A percentile compares a stretch with the other conserved stretches of the same genome.
These are phyloP conservation scores for Falco peregrinus DNA, from an alignment of 2,797 vertebrate species.

Conservation along the genomic window DNA sequence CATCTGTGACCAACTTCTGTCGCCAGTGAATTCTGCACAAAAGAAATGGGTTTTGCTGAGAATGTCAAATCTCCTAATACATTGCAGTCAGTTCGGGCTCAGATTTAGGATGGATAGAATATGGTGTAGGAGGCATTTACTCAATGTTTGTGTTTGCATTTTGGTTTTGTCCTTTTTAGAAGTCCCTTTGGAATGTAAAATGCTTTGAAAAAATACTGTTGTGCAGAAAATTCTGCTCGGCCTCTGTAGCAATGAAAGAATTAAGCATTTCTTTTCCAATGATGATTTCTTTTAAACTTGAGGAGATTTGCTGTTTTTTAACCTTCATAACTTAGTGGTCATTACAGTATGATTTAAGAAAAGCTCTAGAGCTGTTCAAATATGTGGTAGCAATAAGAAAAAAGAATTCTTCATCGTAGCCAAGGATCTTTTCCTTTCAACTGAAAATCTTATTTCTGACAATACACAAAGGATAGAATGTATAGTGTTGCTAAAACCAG, in stretches of 20 bases:
- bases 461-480: not conserved
- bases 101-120: not conserved
- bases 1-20: not conserved
- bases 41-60: not conserved
- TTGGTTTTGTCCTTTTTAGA: not conserved
- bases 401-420: not conserved
- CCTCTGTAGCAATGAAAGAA: not conserved
- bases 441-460: not conserved
- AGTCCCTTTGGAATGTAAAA: not conserved
- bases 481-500: not conserved
- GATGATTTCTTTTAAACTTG: not conserved
- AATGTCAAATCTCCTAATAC: not conserved
- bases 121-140: not conserved
- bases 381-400: not conserved
- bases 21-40: not conserved
- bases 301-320: not conserved
- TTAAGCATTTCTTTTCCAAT: not conserved
- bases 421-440: not conserved
- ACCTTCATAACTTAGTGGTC: not conserved
- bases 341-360: not conserved
- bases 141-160: not conserved
- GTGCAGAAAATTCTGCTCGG: not conserved
- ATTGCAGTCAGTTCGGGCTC: not conserved
- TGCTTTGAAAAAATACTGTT: not conserved
- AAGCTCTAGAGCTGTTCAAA: not conserved